phyloP scores from a whole-genome alignment of 2,113 vertebrate genomes.

The Amblyopsis rosae region DNA sequence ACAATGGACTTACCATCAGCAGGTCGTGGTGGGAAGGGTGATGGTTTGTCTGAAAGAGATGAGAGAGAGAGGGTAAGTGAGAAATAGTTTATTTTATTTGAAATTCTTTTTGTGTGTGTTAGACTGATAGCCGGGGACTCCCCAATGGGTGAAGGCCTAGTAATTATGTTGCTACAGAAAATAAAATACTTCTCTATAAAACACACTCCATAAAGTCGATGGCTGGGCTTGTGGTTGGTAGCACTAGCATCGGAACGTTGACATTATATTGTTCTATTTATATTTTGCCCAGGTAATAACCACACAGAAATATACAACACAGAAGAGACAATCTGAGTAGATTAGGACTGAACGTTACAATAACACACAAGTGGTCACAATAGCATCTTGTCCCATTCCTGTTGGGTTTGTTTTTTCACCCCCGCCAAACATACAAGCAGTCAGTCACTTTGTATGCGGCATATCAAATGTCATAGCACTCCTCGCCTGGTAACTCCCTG shows the following conservation, averaged over 20 bases:
- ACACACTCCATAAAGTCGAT: too few species aligned
- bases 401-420: constrained; percentile 37
- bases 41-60: constrained; percentile 91
- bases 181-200: constrained; percentile 1
- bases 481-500: constrained; percentile 38
- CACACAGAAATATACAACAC: too few species aligned
- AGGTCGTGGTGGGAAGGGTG: constrained; percentile 82
- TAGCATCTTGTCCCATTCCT: constrained; percentile 7
- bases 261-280: too few species aligned
- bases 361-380: too few species aligned
- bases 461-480: constrained; percentile 56
- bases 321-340: too few species aligned
- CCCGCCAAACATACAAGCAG: constrained; percentile 43
- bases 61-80: constrained; percentile 58
- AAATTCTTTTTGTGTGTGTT: constrained; percentile 58
- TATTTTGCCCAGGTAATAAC: too few species aligned
- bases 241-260: too few species aligned
- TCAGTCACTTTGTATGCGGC: constrained; percentile 20
- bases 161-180: constrained; percentile 57
- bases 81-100: constrained; percentile 33
- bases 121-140: constrained; percentile 50
- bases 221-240: too few species aligned
- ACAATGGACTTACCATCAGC: constrained; percentile 89
- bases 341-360: too few species aligned
- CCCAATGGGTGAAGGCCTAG: constrained; percentile 41